Evolutionary conservation across 2,113 vertebrate genomes (phyloP).

Genomic region (Hydrochoerus hydrochaeris): DNA sequence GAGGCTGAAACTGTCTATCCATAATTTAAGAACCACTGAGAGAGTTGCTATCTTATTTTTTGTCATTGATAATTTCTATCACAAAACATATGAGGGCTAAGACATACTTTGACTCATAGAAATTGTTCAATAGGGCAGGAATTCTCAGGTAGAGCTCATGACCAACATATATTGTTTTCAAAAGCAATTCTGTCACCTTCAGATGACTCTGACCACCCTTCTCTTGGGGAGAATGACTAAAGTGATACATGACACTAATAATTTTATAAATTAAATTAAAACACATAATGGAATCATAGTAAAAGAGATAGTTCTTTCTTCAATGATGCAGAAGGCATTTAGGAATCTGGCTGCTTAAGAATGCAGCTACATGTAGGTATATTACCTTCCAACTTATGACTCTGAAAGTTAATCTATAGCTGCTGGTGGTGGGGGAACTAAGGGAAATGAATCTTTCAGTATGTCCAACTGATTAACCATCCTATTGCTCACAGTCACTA

Average conservation of each 20-base stretch:
- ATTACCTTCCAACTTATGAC: constrained; percentile 25
- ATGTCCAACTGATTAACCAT: constrained; percentile 36
- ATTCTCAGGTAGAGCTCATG: not conserved
- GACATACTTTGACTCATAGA: not conserved
- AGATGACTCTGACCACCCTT: not conserved
- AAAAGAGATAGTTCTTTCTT: constrained; percentile 13
- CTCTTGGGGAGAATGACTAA: not conserved
- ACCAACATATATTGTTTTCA: not conserved
- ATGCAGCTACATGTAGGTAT: not conserved
- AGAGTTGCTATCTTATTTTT: not conserved
- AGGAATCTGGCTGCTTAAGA: not conserved
- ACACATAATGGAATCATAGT: not conserved
- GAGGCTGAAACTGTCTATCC: not conserved
- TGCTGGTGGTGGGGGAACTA: not conserved
- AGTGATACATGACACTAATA: not conserved
- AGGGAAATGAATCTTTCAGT: constrained; percentile 57
- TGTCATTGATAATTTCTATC: constrained; percentile 18
- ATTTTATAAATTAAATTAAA: constrained; percentile 36
- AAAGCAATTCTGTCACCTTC: not conserved
- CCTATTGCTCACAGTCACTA: not conserved
- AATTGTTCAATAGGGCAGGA: not conserved
- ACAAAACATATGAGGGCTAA: not conserved
- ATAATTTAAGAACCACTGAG: constrained; percentile 13
- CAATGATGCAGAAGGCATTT: constrained; percentile 5
- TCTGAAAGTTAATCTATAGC: constrained; percentile 11